phyloP scores from a whole-genome alignment of 2,888 invertebrate genomes.

The Odontocerum albicorne region DNA sequence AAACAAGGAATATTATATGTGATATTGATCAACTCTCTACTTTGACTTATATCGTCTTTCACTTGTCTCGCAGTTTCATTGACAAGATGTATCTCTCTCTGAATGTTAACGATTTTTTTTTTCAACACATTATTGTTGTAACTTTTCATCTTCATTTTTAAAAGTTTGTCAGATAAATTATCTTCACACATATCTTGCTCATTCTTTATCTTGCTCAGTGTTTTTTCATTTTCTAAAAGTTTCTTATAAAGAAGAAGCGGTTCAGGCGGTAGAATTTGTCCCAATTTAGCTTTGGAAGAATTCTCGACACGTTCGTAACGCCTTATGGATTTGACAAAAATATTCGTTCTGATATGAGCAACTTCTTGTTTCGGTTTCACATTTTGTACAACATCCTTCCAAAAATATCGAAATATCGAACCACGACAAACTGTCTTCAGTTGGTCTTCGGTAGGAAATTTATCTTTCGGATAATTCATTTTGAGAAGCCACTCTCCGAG shows the following conservation, averaged over 20 bases:
- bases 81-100: slow-evolving; percentile 17
- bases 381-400: slow-evolving; percentile 24
- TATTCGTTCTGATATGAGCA: slow-evolving; percentile 15
- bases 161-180: background rate
- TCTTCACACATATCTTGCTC: slow-evolving; percentile 3
- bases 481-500: slow-evolving; percentile 26
- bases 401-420: slow-evolving; percentile 23
- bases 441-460: slow-evolving; percentile 23
- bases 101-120: slow-evolving; percentile 4
- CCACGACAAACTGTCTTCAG: slow-evolving; percentile 26
- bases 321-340: slow-evolving; percentile 21
- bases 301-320: slow-evolving; percentile 20
- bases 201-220: background rate
- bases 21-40: slow-evolving; percentile 8
- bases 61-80: slow-evolving; percentile 14
- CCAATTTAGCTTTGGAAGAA: slow-evolving; percentile 20
- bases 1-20: slow-evolving; percentile 17
- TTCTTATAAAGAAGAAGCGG: slow-evolving; percentile 15
- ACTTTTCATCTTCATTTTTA: slow-evolving; percentile 23
- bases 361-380: slow-evolving; percentile 28
- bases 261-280: slow-evolving; percentile 23
- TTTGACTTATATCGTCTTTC: slow-evolving; percentile 18
- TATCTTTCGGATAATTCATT: slow-evolving; percentile 27
- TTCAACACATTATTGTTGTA: background rate
- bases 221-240: background rate